Evolutionary conservation across 2,888 invertebrate genomes (phyloP).

Genomic region (Rapana venosa): DNA sequence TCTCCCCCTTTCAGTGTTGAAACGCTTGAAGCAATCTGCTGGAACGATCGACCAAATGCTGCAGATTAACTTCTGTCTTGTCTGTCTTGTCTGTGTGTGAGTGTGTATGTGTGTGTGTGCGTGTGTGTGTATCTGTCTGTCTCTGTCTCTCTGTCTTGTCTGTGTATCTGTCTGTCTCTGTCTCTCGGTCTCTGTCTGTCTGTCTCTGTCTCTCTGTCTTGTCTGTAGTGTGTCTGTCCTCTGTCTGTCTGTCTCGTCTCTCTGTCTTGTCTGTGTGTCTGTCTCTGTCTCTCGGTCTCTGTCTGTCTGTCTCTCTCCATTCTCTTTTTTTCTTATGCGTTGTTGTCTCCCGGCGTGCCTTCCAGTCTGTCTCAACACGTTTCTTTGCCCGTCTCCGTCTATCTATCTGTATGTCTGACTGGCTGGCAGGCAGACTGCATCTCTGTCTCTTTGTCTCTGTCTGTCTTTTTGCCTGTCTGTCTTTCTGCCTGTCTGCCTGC

Average conservation of each 20-base stretch:
- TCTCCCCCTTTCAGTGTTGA: no score
- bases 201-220: neutral
- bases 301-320: neutral
- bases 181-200: no score
- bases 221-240: neutral
- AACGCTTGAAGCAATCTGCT: no score
- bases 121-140: no score
- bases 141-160: no score
- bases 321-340: neutral
- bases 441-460: neutral
- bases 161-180: no score
- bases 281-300: neutral
- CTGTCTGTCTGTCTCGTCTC: neutral
- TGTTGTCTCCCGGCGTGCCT: neutral
- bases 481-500: neutral
- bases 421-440: accelerated
- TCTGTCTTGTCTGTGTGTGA: no score
- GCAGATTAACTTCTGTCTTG: no score
- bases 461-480: neutral
- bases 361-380: no score
- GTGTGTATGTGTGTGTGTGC: no score
- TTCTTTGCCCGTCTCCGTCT: neutral
- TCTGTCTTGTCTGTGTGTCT: neutral
- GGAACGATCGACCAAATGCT: no score
- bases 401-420: neutral